Base-by-base conservation (phyloP, 2,888 invertebrate species). In the Rotaria magnacalcarata region DNA sequence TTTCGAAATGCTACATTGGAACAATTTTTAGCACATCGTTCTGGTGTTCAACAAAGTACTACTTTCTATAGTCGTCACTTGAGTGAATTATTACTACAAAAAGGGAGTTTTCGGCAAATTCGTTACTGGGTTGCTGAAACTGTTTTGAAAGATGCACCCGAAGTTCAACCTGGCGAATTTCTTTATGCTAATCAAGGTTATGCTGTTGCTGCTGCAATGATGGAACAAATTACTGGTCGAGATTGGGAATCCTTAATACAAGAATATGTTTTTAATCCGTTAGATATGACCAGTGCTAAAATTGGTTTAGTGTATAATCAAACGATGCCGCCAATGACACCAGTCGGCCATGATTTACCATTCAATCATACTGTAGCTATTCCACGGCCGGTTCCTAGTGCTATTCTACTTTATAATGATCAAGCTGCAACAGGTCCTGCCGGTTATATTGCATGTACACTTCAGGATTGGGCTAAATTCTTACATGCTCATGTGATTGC, bases 151-250 rank as follows among this genome's bases (percentile, higher is more conserved):
- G 67, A 67, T 34, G 19, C 5, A 27, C 41, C 67, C 14, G 67
- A 67, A 67, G 67, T 67, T 67, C 34, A 6, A 67, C 67, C 67
- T 7, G 67, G 67, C 24, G 67, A 67, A 14, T 67, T 16, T 67
- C 67, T 67, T 7, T 67, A 67, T 67, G 67, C 67, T 41, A 67
- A 67, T 67, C 67, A 67, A 67, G 67, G 67, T 67, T 67, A 67
- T 67, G 67, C 67, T 34, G 34, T 67, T 19, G 67, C 67, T 16
- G 67, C 67, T 34, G 67, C 67, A 34, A 67, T 67, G 67, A 67
- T 67, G 6, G 67, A 67, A 67, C 67, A 67, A 34, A 41, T 67
- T 2, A 67, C 67, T 19, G 67, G 67, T 19, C 67, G 7, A 34
- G 67, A 67, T 67, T 67, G 67, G 67, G 67, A 67, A 67, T 67